A percentile compares a stretch with the other conserved stretches of the same genome.
Conservation (phyloP, 2,113 vertebrate genomes). For the Pontoporia blainvillei region DNA sequence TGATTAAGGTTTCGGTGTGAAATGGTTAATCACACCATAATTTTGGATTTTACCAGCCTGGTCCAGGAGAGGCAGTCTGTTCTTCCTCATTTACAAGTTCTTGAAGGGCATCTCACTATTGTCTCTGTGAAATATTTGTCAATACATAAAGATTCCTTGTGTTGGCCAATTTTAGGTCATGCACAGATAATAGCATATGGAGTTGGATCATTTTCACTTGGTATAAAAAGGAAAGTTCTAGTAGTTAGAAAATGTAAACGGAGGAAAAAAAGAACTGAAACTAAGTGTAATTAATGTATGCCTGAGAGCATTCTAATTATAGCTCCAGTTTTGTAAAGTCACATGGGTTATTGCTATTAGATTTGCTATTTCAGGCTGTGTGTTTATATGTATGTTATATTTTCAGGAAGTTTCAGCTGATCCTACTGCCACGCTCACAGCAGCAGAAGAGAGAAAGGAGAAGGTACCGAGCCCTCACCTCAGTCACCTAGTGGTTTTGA, state of each 20-base stretch:
- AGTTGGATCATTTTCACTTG: conserved; percentile 6
- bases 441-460: conserved; percentile 93
- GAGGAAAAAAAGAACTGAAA: not conserved
- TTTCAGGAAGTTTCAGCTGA: conserved; percentile 90
- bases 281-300: not conserved
- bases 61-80: not conserved
- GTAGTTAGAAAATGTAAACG: not conserved
- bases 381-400: not conserved
- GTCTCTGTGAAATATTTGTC: not conserved
- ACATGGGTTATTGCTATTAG: not conserved
- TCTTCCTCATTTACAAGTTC: not conserved
- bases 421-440: conserved; percentile 81
- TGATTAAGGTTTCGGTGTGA: not conserved
- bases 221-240: not conserved
- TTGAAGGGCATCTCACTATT: not conserved
- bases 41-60: not conserved
- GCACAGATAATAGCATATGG: not conserved
- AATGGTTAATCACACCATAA: not conserved
- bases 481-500: conserved; percentile 93
- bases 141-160: not conserved
- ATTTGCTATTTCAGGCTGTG: not conserved
- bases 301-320: not conserved
- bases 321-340: not conserved
- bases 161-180: not conserved
- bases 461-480: conserved; percentile 97